Evolutionary conservation across 2,797 vertebrate species (phyloP).

Genomic region (Mallotus villosus): DNA sequence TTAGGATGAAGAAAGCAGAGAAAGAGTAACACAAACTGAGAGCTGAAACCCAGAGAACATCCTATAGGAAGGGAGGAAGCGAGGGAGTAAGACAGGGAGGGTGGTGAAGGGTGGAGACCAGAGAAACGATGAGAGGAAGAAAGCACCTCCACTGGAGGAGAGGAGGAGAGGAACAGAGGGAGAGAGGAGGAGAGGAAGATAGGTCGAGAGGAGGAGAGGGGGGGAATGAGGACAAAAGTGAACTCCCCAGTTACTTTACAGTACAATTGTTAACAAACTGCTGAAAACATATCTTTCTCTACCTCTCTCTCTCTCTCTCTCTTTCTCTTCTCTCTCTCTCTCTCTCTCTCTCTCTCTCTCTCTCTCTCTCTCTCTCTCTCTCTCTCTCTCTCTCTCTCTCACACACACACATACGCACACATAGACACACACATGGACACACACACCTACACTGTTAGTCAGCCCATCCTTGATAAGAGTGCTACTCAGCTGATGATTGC

Average conservation of each 20-base stretch:
- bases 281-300: no score
- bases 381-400: conserved; percentile 2
- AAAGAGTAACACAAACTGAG: conserved; percentile 10
- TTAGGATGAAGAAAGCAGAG: background rate
- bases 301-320: no score
- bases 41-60: conserved; percentile 44
- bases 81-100: background rate
- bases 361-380: no score
- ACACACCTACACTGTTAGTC: background rate
- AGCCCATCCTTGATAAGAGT: conserved; percentile 12
- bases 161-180: background rate
- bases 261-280: no score
- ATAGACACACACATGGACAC: background rate
- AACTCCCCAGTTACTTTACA: background rate
- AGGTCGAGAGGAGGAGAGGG: background rate
- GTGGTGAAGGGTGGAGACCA: conserved; percentile 12
- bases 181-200: conserved; percentile 18
- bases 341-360: conserved; percentile 2
- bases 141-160: conserved; percentile 6
- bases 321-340: no score
- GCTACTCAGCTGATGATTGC: no score
- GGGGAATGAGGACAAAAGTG: background rate
- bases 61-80: conserved; percentile 67
- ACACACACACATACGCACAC: background rate
- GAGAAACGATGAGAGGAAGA: conserved; percentile 20